These are phyloP conservation scores for Pharmacophagus antenor DNA, from an alignment of 2,888 invertebrate species.

Conservation along the genomic window DNA sequence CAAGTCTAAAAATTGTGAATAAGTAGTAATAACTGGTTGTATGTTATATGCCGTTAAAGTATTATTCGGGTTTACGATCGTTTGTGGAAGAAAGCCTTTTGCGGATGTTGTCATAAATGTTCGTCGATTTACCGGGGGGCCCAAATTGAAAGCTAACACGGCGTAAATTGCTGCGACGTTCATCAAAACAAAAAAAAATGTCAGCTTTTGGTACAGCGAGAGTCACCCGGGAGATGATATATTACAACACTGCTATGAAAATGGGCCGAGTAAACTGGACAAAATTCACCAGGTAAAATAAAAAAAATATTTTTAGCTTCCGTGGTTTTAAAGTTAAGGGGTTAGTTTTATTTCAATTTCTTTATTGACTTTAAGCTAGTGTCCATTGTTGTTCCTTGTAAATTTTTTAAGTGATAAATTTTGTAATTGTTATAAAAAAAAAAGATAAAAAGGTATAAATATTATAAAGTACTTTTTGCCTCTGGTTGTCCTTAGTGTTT, in stretches of 20 bases:
- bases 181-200: neutral
- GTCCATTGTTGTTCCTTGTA: too few relatives aligned
- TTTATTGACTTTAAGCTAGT: neutral
- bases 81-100: neutral
- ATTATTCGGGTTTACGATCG: too few relatives aligned
- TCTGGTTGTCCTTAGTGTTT: too few relatives aligned
- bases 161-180: slow-evolving; percentile 1
- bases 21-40: neutral
- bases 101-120: neutral
- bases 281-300: neutral
- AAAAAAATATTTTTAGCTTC: neutral
- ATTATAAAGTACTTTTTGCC: too few relatives aligned
- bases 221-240: neutral
- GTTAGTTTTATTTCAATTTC: neutral
- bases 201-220: neutral
- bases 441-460: too few relatives aligned
- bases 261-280: neutral
- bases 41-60: too few relatives aligned
- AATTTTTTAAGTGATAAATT: too few relatives aligned
- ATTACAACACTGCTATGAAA: neutral
- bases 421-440: too few relatives aligned
- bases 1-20: too few relatives aligned
- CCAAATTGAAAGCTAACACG: slow-evolving; percentile 1
- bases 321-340: neutral
- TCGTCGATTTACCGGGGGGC: neutral